Conservation (phyloP, 2,888 invertebrate genomes). For the Quadriops clusia region DNA sequence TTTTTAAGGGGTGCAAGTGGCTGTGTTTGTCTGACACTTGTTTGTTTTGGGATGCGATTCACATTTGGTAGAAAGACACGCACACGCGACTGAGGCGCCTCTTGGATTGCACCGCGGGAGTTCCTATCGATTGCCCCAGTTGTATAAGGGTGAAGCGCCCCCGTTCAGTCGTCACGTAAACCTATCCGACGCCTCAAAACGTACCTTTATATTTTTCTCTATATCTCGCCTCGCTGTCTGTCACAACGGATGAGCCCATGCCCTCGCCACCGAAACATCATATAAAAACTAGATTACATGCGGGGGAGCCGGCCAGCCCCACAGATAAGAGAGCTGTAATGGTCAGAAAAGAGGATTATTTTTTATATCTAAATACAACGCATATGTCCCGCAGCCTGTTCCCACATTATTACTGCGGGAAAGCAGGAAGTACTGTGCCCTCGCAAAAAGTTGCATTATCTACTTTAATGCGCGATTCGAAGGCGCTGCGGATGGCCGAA, state of each 20-base stretch:
- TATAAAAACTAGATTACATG: conserved; percentile 15
- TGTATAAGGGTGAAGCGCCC: conserved; percentile 40
- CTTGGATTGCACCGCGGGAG: conserved; percentile 29
- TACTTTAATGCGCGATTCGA: too few species aligned
- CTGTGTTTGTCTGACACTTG: conserved; percentile 22
- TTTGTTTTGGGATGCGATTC: conserved; percentile 22
- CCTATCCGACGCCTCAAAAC: conserved; percentile 20
- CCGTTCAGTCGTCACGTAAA: conserved; percentile 28
- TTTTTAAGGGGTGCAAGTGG: conserved; percentile 10
- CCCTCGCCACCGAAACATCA: conserved; percentile 16
- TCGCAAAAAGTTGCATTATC: conserved; percentile 15
- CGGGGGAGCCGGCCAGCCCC: conserved; percentile 12
- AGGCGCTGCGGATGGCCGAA: too few species aligned
- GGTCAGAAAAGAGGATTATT: conserved; percentile 34
- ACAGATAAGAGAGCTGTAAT: conserved; percentile 28
- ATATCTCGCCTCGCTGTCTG: conserved; percentile 15
- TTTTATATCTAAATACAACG: conserved; percentile 31
- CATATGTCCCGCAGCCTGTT: conserved; percentile 27
- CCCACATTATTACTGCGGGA: conserved; percentile 21
- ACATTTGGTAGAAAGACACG: conserved; percentile 33
- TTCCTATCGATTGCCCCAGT: conserved; percentile 54
- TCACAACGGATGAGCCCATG: conserved; percentile 14
- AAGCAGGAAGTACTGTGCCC: conserved; percentile 3
- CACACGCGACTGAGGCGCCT: conserved; percentile 36
- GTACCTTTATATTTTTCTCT: conserved; percentile 17